Evolutionary conservation across 2,888 invertebrate genomes (phyloP), one percentile per base, ranked within the genome.

Genomic region (Diadegma fenestrale): DNA sequence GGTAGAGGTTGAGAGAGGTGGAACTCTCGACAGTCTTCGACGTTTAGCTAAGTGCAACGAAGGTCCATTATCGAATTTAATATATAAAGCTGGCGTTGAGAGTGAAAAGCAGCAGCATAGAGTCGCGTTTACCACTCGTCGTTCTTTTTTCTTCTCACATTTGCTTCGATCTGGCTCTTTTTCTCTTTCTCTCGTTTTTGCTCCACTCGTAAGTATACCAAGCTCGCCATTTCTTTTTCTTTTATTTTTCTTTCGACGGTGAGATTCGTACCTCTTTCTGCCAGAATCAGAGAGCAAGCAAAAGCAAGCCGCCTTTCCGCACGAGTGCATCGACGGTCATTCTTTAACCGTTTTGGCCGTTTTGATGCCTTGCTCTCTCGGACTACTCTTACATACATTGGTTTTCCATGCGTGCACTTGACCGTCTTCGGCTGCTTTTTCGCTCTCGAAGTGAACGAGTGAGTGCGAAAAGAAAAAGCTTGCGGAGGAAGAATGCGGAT

Each of bases 41-140:
- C 88, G 88, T 88, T 88, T 87, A 88, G 88, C 86, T 86, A 85
- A 88, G 87, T 87, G 87, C 88, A 86, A 77, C 84, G 84, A 68
- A 87, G 79, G 73, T 63, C 85, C 85, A 84, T 87, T 87, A 86
- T 88, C 77, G 86, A 82, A 86, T 80, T 86, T 86, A 85, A 85
- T 85, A 82, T 82, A 85, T 85, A 82, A 78, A 82, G 77, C 66
- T 68, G 71, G 80, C 58, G 51, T 66, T 30, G 54, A 73, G 80
- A 73, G 82, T 45, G 77, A 69, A 77, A 73, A 85, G 77, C 76
- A 66, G 76, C 66, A 69, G 58, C 54, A 58, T 14, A 30, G 58
- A 66, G 63, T 72, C 84, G 48, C 77, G 64, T 51, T 51, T 73
- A 66, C 80, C 80, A 82, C 82, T 85, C 78, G 80, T 71, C 33